Percentiles rank a stretch among this genome's conserved stretches.
phyloP scores from a whole-genome alignment of 2,113 vertebrate genomes.

The Dicaeum eximium region DNA sequence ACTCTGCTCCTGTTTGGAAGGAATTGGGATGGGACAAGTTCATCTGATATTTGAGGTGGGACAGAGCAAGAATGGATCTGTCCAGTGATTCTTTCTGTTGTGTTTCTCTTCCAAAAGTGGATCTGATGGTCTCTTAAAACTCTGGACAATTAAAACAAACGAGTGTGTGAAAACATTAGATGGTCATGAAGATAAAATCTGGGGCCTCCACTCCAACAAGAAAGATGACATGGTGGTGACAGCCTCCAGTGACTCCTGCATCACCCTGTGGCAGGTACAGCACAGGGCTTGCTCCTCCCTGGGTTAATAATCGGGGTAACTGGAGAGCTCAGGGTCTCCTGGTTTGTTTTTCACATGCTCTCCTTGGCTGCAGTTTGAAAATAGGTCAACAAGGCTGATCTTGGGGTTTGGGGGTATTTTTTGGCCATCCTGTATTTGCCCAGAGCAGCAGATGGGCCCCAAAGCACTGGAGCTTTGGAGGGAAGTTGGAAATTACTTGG shows the following conservation, averaged over 20 bases:
- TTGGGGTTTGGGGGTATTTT: not conserved
- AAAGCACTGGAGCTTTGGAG: not conserved
- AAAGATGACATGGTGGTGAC: slow-evolving; percentile 83
- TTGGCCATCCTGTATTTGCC: not conserved
- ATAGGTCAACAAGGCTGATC: rapidly evolving
- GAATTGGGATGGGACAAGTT: not conserved
- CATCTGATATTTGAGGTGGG: not conserved
- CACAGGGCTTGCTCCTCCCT: rapidly evolving
- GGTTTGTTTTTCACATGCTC: rapidly evolving
- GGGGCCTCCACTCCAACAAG: slow-evolving; percentile 87
- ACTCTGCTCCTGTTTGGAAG: not conserved
- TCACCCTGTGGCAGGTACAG: slow-evolving; percentile 87
- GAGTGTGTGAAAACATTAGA: slow-evolving; percentile 94
- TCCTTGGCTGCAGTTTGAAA: not conserved
- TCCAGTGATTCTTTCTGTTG: not conserved
- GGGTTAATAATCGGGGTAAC: rapidly evolving
- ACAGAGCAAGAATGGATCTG: not conserved
- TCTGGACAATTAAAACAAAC: slow-evolving; percentile 97
- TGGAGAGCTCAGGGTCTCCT: not conserved
- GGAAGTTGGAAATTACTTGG: not conserved
- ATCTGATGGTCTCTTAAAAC: slow-evolving; percentile 91
- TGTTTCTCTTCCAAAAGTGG: slow-evolving; percentile 72
- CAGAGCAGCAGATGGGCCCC: not conserved
- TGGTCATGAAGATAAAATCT: slow-evolving; percentile 91
- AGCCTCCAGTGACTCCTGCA: slow-evolving; percentile 85